Evolutionary conservation across 2,113 vertebrate species (phyloP), one percentile per base, ranked within the genome.

Genomic region (Pholis gunnellus): DNA sequence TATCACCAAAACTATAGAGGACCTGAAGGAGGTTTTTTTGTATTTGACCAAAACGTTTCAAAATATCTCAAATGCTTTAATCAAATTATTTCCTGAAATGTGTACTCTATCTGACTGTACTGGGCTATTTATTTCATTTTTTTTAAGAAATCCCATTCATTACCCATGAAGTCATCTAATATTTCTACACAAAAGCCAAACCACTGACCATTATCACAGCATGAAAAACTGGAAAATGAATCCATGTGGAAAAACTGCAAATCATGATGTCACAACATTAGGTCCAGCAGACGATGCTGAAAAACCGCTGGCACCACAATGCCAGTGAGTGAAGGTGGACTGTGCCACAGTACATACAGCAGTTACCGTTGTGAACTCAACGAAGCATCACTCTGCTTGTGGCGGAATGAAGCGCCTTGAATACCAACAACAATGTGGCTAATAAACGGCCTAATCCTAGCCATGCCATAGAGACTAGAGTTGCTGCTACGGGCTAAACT

Each of bases 401-500:
- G 7, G 25, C 56, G 61, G 11, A 82, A 61, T 48, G 27, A 80
- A 72, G 48, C 25, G 52, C 15, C 48, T 77, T 8, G 11, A 72
- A 70, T 59, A 73, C 22, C 52, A 73, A 59, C 67, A 60, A 72
- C 46, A 29, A 29, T 68, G n/a, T 46, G 68, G 72, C 48, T 42
- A 40, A 69, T 54, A 60, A 69, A 73, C 27, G 22, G 38, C 70
- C 25, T 57, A 54, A 72, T 60, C 67, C 52, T 46, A 42, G 52
- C 48, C 42, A 82, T 31, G 64, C 59, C 29, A 44, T 22, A 42
- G 17, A 85, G 29, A 57, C 46, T 27, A 5, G 18, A 77, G 22
- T 3, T 42, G 56, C 75, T 78, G 63, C 72, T 57, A 42, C 59
- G 46, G 72, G 67, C 66, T 71, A 42, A 6, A 78, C 64, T 64